Conservation (phyloP, 1,140 invertebrate genomes). For the Goniozus legneri region DNA sequence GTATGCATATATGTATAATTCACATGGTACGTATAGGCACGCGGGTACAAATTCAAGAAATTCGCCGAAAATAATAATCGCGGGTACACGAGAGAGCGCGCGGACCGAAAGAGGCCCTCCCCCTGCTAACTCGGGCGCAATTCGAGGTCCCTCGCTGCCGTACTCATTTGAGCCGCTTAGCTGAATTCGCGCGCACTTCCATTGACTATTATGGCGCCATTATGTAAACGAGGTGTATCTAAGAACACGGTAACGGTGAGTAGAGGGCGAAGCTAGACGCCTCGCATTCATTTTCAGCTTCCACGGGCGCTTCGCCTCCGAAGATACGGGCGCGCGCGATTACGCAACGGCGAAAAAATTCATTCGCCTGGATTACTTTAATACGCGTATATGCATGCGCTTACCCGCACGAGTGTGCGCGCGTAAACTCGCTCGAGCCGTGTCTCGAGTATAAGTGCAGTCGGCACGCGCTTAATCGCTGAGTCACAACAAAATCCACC, state of each 20-base stretch:
- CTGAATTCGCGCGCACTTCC: neutral
- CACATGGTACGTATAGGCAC: too few relatives aligned
- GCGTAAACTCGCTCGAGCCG: too few relatives aligned
- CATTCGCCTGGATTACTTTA: neutral
- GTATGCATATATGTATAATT: too few relatives aligned
- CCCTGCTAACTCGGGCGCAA: neutral
- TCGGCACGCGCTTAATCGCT: too few relatives aligned
- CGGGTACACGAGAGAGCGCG: too few relatives aligned
- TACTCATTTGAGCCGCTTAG: too few relatives aligned
- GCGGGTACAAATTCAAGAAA: too few relatives aligned
- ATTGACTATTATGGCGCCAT: neutral
- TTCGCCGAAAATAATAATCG: too few relatives aligned
- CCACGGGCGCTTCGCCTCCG: neutral
- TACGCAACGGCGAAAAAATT: neutral
- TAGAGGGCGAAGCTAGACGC: too few relatives aligned
- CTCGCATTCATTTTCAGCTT: neutral
- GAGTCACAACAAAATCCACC: too few relatives aligned
- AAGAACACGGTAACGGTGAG: conserved; percentile 9
- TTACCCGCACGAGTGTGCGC: too few relatives aligned
- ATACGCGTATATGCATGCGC: neutral
- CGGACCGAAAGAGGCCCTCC: conserved; percentile 3
- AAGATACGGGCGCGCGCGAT: neutral
- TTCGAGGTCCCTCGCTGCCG: conserved; percentile 6
- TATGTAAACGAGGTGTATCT: conserved; percentile 21
- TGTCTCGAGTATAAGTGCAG: too few relatives aligned